phyloP scores from a whole-genome alignment of 1,140 invertebrate genomes.

The Aphaenogaster floridana region DNA sequence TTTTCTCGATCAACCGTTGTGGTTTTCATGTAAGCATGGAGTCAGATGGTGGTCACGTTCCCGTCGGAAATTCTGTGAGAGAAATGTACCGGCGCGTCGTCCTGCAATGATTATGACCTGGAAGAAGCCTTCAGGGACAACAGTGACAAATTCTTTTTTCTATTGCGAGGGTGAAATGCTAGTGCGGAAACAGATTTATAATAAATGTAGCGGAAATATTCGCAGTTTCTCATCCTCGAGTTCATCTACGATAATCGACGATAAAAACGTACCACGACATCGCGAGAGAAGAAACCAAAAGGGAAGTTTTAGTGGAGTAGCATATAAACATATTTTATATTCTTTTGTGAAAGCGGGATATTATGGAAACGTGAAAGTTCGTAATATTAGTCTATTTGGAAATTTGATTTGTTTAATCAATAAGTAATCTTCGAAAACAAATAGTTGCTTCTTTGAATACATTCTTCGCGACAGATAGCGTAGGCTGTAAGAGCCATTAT shows the following conservation, averaged over 20 bases:
- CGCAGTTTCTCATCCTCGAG: neutral
- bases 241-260: neutral
- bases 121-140: neutral
- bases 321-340: neutral
- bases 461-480: neutral
- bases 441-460: neutral
- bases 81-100: neutral
- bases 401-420: neutral
- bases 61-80: neutral
- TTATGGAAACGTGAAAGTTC: neutral
- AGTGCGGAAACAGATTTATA: neutral
- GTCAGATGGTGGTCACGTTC: neutral
- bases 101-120: neutral
- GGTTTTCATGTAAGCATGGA: neutral
- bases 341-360: neutral
- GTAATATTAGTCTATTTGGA: neutral
- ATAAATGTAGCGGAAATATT: neutral
- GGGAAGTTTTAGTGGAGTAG: neutral
- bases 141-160: neutral
- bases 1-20: neutral
- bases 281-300: neutral
- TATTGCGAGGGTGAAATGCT: neutral
- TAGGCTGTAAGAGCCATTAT: neutral
- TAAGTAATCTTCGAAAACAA: slow-evolving; percentile 18
- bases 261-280: neutral